Conservation (phyloP, 2,797 vertebrate species). For the Sciurus vulgaris region DNA sequence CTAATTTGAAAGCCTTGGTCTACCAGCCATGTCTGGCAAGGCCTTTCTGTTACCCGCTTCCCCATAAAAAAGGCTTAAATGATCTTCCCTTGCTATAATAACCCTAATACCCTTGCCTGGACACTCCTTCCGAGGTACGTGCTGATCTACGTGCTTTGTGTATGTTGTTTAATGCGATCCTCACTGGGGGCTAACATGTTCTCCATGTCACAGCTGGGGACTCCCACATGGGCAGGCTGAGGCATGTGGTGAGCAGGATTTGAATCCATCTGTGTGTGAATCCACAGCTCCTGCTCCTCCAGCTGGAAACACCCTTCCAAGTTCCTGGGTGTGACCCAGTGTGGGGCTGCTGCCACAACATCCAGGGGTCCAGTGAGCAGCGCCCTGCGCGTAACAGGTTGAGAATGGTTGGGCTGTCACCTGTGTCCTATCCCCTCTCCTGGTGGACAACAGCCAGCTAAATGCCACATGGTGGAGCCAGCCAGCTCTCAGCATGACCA, state of each 20-base stretch:
- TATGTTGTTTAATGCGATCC: neutral
- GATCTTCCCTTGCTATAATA: neutral
- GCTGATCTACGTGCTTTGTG: neutral
- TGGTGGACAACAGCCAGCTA: neutral
- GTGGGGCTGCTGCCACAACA: neutral
- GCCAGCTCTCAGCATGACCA: neutral
- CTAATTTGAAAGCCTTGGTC: neutral
- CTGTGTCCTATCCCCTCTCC: neutral
- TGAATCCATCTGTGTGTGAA: neutral
- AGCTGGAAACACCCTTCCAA: neutral
- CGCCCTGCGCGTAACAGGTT: fast-evolving
- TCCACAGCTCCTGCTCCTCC: neutral
- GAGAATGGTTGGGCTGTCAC: neutral
- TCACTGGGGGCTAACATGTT: neutral
- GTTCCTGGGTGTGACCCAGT: neutral
- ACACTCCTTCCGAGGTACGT: neutral
- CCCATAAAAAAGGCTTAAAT: neutral
- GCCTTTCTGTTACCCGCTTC: neutral
- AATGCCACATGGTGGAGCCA: fast-evolving
- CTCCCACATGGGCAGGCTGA: neutral
- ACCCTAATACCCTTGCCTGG: neutral
- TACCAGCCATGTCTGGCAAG: neutral
- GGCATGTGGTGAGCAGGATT: neutral
- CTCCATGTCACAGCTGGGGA: neutral
- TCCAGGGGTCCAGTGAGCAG: neutral